Evolutionary conservation across 2,113 vertebrate species (phyloP).

Genomic region (Sigmodon hispidus): DNA sequence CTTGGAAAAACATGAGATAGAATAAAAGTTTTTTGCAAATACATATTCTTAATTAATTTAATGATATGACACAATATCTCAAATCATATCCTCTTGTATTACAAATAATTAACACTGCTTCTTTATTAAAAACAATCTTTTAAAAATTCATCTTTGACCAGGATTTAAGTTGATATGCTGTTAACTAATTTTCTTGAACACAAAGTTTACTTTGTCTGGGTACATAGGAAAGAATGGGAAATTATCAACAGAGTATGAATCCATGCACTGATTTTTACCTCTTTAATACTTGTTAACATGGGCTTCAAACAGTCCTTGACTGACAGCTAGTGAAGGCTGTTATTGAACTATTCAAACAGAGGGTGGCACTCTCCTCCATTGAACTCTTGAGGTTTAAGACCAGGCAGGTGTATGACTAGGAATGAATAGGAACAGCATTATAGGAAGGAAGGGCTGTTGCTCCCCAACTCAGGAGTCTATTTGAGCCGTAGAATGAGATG

Average conservation of each 20-base stretch:
- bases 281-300: not conserved
- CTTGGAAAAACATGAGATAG: slow-evolving; percentile 62
- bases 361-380: slow-evolving; percentile 75
- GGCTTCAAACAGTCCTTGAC: not conserved
- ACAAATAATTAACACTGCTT: slow-evolving; percentile 62
- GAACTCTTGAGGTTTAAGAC: slow-evolving; percentile 1
- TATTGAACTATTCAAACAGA: slow-evolving; percentile 71
- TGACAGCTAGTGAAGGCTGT: slow-evolving; percentile 1
- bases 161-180: slow-evolving; percentile 51
- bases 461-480: not conserved
- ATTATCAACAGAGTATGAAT: not conserved
- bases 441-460: not conserved
- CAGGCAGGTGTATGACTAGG: not conserved
- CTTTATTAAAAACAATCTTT: slow-evolving; percentile 36
- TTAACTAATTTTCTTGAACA: slow-evolving; percentile 44
- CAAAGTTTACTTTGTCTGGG: not conserved
- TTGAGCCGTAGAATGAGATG: not conserved
- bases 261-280: not conserved
- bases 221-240: not conserved
- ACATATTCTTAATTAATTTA: slow-evolving; percentile 74
- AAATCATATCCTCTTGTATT: slow-evolving; percentile 61
- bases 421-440: not conserved
- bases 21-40: slow-evolving; percentile 60
- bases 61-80: slow-evolving; percentile 52
- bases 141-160: not conserved